These are phyloP conservation scores for Tetragnatha versicolor DNA, from an alignment of 1,140 invertebrate species.

Conservation along the genomic window DNA sequence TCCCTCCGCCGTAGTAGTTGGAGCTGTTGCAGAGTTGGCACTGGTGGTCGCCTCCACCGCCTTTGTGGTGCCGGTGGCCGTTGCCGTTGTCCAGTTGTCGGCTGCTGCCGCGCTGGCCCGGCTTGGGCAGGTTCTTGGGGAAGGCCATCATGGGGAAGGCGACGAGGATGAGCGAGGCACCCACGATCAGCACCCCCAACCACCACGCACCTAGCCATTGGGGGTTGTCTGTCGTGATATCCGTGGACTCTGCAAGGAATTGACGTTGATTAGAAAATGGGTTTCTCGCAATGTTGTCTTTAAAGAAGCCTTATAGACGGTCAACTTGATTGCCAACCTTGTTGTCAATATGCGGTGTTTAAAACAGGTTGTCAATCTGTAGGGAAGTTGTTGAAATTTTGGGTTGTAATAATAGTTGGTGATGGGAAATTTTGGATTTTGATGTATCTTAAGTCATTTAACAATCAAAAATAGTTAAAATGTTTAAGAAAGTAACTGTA, in stretches of 20 bases:
- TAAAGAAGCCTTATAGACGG: too few species aligned
- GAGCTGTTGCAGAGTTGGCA: conserved; percentile 18
- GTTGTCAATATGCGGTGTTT: too few species aligned
- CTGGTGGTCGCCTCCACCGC: neutral
- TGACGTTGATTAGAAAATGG: neutral
- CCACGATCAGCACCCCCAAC: conserved; percentile 83
- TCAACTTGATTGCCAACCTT: too few species aligned
- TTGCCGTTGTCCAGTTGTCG: conserved; percentile 5
- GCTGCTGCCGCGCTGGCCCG: conserved; percentile 5
- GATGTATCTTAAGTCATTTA: too few species aligned
- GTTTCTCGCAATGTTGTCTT: too few species aligned
- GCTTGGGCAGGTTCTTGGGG: conserved; percentile 72
- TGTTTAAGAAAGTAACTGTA: too few species aligned
- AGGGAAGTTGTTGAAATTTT: too few species aligned
- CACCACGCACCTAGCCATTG: conserved; percentile 93
- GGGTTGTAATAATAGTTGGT: too few species aligned
- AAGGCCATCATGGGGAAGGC: conserved; percentile 89
- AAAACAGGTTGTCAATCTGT: too few species aligned
- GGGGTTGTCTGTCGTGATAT: conserved; percentile 76
- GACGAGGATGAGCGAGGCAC: conserved; percentile 77
- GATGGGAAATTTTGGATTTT: too few species aligned
- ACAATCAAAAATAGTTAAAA: too few species aligned
- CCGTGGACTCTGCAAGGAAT: conserved; percentile 29
- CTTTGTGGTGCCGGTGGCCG: neutral
- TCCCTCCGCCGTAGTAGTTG: neutral